phyloP scores from a whole-genome alignment of 1,140 invertebrate genomes.

The Drosophila chauvacae region DNA sequence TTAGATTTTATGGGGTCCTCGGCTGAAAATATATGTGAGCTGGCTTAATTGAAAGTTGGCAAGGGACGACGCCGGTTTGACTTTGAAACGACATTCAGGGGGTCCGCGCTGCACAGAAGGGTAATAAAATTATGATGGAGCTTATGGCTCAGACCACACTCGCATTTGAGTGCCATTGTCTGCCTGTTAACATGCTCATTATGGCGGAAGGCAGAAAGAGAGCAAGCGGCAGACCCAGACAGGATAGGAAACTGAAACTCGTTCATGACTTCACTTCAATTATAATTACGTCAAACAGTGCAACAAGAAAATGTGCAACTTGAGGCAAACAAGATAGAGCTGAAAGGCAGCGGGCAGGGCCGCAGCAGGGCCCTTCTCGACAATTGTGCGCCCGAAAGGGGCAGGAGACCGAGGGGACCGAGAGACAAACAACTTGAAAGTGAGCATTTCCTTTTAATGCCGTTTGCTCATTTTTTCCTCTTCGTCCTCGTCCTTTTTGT shows the following conservation, averaged over 20 bases:
- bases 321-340: conserved; percentile 76
- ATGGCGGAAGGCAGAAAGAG: conserved; percentile 60
- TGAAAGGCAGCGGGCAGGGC: conserved; percentile 16
- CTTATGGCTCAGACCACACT: conserved; percentile 51
- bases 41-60: conserved; percentile 74
- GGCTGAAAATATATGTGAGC: conserved; percentile 34
- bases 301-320: conserved; percentile 82
- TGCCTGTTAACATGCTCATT: conserved; percentile 84
- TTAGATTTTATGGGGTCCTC: conserved; percentile 66
- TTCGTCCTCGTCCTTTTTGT: conserved; percentile 37
- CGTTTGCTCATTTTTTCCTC: conserved; percentile 64
- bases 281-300: conserved; percentile 83
- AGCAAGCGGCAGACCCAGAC: conserved; percentile 30
- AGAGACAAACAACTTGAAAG: conserved; percentile 66
- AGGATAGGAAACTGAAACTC: conserved; percentile 60
- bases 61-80: conserved; percentile 43
- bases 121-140: conserved; percentile 79
- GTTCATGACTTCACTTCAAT: conserved; percentile 83
- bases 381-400: conserved; percentile 51
- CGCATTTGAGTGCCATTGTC: conserved; percentile 77
- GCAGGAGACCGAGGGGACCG: conserved; percentile 8
- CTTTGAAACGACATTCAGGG: conserved; percentile 79
- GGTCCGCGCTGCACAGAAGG: conserved; percentile 57
- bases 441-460: conserved; percentile 82
- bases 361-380: conserved; percentile 51